These are phyloP conservation scores for Sphaerophoria taeniata DNA, from an alignment of 2,888 invertebrate genomes.

Conservation along the genomic window DNA sequence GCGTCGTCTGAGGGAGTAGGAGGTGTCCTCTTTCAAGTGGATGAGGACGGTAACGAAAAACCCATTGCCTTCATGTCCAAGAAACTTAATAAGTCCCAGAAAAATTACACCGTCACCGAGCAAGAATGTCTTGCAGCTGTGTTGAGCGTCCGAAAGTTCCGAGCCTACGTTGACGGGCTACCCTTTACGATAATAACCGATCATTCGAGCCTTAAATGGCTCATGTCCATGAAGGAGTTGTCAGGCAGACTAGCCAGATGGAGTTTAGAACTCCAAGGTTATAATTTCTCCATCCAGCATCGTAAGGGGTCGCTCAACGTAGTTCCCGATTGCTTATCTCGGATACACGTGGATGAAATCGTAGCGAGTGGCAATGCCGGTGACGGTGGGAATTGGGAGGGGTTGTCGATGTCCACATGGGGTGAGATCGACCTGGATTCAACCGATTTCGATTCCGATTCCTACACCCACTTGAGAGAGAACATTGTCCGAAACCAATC, in stretches of 20 bases:
- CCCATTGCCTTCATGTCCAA: neutral
- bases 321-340: neutral
- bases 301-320: no score
- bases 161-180: no score
- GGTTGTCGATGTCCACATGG: neutral
- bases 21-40: conserved; percentile 2
- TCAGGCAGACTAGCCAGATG: no score
- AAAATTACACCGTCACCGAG: neutral
- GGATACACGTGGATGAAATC: neutral
- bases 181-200: neutral
- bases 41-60: neutral
- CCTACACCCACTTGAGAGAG: neutral
- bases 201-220: neutral
- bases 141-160: neutral
- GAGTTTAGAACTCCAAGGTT: no score
- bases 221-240: neutral
- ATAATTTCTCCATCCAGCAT: no score
- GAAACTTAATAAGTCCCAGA: conserved; percentile 7
- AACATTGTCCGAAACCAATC: neutral
- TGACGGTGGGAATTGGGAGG: neutral
- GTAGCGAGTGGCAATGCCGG: neutral
- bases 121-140: no score
- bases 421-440: neutral
- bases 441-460: neutral
- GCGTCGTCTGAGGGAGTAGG: conserved; percentile 2